phyloP scores from a whole-genome alignment of 2,888 invertebrate species.

The Agelastica alni region DNA sequence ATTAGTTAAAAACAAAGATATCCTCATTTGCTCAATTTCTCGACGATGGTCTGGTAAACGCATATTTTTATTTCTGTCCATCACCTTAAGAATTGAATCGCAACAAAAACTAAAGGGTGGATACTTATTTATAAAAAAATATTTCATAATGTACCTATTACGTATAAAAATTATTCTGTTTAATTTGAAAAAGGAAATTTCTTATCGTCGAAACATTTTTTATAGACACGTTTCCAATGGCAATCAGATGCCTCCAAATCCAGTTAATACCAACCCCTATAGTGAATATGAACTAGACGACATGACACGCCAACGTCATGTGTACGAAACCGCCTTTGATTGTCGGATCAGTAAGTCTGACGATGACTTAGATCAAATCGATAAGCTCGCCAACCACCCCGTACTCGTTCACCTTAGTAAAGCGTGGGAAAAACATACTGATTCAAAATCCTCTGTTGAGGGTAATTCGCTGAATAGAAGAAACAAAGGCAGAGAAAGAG shows the following conservation, averaged over 20 bases:
- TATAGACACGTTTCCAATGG: conserved; percentile 58
- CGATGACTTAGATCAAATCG: conserved; percentile 79
- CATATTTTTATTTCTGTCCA: no score
- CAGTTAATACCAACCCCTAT: conserved; percentile 27
- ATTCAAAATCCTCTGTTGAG: conserved; percentile 41
- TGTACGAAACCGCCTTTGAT: conserved; percentile 90
- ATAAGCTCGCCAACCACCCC: conserved; percentile 80
- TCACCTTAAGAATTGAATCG: no score
- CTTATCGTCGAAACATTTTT: background rate
- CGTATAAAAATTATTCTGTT: no score
- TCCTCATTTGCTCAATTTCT: no score
- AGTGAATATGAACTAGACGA: conserved; percentile 59
- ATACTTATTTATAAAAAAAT: no score
- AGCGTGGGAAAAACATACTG: conserved; percentile 44
- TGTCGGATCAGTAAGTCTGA: conserved; percentile 82
- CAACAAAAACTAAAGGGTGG: no score
- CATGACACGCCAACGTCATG: conserved; percentile 71
- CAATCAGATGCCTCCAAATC: conserved; percentile 35
- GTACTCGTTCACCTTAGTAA: conserved; percentile 66
- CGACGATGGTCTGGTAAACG: no score
- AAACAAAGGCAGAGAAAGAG: conserved; percentile 24
- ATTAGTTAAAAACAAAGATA: no score
- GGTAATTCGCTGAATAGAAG: conserved; percentile 58
- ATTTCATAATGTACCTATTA: no score
- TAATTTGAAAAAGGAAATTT: no score